Conservation (phyloP, 2,797 vertebrate species). For the Fringilla coelebs region DNA sequence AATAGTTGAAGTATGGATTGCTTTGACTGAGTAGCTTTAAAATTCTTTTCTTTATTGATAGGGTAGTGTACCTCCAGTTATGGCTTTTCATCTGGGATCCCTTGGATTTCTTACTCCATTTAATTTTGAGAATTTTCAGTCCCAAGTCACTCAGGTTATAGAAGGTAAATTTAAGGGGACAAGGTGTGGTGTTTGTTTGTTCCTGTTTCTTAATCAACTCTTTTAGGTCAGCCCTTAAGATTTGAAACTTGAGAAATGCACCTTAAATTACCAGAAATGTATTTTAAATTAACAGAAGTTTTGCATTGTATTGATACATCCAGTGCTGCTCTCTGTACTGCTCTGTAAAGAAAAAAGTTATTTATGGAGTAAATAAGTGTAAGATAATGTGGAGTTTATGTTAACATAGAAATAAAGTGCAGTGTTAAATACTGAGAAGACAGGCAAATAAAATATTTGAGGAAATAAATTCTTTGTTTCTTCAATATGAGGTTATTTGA, state of each 20-base stretch:
- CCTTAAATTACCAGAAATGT: neutral
- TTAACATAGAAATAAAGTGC: neutral
- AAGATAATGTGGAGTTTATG: neutral
- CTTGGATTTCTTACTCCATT: constrained; percentile 94
- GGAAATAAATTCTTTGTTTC: neutral
- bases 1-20: constrained; percentile 29
- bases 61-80: constrained; percentile 94
- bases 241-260: neutral
- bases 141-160: constrained; percentile 92
- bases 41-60: constrained; percentile 65
- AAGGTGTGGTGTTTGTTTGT: neutral
- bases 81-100: constrained; percentile 95
- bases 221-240: neutral
- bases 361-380: neutral
- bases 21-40: constrained; percentile 35
- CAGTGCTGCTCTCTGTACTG: neutral
- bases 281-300: neutral
- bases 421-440: neutral
- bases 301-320: neutral
- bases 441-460: neutral
- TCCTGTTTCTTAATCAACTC: neutral
- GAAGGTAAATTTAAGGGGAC: constrained; percentile 80
- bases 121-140: constrained; percentile 90
- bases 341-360: neutral
- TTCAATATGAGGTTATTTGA: neutral